A percentile compares a stretch with the other conserved stretches of the same genome.
phyloP scores from a whole-genome alignment of 1,140 invertebrate species.

The Sycophila sp. region DNA sequence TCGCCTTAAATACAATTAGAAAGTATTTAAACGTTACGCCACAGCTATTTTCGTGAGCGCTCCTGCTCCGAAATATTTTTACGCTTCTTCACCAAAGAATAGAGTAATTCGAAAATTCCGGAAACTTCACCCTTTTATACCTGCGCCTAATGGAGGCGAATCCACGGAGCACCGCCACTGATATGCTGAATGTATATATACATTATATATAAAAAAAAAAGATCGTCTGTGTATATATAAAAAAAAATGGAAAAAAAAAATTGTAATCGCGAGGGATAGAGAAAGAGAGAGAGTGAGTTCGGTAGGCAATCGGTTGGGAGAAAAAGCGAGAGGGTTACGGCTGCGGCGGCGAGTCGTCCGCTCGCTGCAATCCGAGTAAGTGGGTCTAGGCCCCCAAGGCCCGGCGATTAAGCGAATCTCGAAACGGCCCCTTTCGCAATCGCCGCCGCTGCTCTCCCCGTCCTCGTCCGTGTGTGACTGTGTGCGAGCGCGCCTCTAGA shows the following conservation, averaged over 20 bases:
- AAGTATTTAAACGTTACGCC: neutral
- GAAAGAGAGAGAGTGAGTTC: neutral
- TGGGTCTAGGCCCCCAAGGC: conserved; percentile 59
- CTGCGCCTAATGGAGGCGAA: no score
- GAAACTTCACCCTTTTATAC: no score
- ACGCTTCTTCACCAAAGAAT: no score
- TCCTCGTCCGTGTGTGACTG: neutral
- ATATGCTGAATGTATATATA: no score
- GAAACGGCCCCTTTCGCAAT: conserved; percentile 56
- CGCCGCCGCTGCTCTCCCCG: conserved; percentile 24
- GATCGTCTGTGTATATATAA: no score
- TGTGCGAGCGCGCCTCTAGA: neutral
- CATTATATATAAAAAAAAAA: neutral
- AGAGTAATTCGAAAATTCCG: no score
- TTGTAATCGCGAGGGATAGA: no score
- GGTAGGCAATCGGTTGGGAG: neutral
- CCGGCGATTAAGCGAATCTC: conserved; percentile 56
- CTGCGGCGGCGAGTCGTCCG: conserved; percentile 1
- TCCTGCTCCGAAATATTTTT: no score
- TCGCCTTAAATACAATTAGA: conserved; percentile 9
- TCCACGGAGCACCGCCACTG: no score
- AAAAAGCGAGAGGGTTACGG: conserved; percentile 13
- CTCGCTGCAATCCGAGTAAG: conserved; percentile 50
- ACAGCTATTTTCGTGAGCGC: neutral
- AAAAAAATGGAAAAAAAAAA: no score